Evolutionary conservation across 2,888 invertebrate species (phyloP), one percentile per base, ranked within the genome.

Genomic region (Coremacera marginata): DNA sequence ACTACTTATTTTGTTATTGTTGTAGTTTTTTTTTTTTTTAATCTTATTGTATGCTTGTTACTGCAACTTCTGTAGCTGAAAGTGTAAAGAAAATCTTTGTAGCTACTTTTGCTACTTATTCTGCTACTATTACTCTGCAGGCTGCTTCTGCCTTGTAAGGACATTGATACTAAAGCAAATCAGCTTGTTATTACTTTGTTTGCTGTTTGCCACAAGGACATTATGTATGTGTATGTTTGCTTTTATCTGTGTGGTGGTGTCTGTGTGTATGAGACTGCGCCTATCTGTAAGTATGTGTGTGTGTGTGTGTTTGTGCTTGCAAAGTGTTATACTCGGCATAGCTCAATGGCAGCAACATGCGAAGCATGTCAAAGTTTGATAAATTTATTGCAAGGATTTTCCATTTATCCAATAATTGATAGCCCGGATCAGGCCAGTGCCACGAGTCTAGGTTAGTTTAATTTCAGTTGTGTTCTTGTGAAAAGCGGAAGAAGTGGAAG

Each of bases 321-420:
- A 5, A 19, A 19, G 22, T 22, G 22, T 22, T 37, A 34, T 8
- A 19, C 19, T 19, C 67, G 16, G 19, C 37, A n/a, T 22, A 34
- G 16, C 67, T n/a, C 67, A 19, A 5, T 22, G 44, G 14, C 51
- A 68, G 19, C 71, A 60, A 37, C 71, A 71, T 71, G 60, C 71
- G 60, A 60, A 57, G 44, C 71, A 57, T 25, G 44, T 71, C 71
- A 37, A 60, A 71, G n/a, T 71, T 72, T 60, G 76, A 76, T 49
- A 79, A 79, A 79, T 79, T 78, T 79, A 79, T 79, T 57, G 76
- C 76, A 70, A 37, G 67, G 73, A 63, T 73, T 79, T 77, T 70
- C 77, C 74, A 70, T 71, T 77, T 77, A 79, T 75, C 77, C 68
- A 70, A 77, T 77, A 79, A 79, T 77, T 79, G 79, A 79, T 79